phyloP scores from a whole-genome alignment of 1,140 invertebrate genomes.

The Drosophila lacertosa region DNA sequence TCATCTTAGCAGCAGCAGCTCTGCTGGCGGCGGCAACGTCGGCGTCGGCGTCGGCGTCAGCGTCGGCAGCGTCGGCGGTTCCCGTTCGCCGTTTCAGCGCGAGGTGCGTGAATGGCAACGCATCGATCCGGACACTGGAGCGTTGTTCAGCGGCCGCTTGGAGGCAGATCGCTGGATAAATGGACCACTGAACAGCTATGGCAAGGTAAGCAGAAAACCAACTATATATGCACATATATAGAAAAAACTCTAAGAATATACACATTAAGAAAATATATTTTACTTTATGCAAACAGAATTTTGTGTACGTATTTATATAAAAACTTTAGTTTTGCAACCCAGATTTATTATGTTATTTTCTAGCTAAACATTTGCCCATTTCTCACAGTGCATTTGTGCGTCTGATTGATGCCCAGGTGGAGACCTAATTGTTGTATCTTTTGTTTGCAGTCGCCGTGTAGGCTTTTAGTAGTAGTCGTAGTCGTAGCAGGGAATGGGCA shows the following conservation, averaged over 20 bases:
- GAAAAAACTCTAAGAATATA: background rate
- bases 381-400: conserved; percentile 27
- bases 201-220: conserved; percentile 71
- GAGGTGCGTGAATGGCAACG: conserved; percentile 84
- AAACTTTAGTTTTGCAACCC: no score
- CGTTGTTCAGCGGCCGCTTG: conserved; percentile 80
- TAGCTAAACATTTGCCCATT: background rate
- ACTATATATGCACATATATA: background rate
- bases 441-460: conserved; percentile 49
- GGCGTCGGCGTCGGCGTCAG: conserved; percentile 5
- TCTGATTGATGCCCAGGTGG: conserved; percentile 61
- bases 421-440: conserved; percentile 59
- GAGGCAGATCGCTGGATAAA: conserved; percentile 84
- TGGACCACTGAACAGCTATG: conserved; percentile 82
- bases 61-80: conserved; percentile 45
- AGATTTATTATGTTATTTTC: no score
- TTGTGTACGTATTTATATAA: background rate
- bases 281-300: background rate
- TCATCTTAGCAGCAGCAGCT: conserved; percentile 30
- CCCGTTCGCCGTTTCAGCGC: conserved; percentile 80
- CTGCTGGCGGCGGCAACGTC: conserved; percentile 1
- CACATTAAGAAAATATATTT: background rate
- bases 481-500: conserved; percentile 26
- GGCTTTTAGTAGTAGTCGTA: conserved; percentile 26
- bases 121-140: conserved; percentile 83